phyloP scores from a whole-genome alignment of 1,140 invertebrate species.

The Fopius arisanus region DNA sequence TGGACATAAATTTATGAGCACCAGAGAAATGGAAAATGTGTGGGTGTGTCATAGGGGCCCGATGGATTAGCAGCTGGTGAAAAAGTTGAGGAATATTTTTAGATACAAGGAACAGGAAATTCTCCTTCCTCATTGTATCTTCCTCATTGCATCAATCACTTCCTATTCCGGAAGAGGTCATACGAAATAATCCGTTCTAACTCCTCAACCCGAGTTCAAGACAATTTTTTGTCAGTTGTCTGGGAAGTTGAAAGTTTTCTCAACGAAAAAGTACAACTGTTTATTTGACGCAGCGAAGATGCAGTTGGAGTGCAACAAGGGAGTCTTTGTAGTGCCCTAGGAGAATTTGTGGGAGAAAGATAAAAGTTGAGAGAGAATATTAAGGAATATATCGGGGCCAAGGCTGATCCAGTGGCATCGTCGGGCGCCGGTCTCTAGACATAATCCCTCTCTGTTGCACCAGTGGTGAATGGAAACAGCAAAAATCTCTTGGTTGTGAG shows the following conservation, averaged over 20 bases:
- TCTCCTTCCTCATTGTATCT: conserved; percentile 2
- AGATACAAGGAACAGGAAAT: conserved; percentile 9
- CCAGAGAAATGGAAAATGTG: background rate
- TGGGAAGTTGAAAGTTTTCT: background rate
- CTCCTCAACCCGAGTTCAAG: background rate
- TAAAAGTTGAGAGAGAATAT: background rate
- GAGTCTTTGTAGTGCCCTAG: conserved; percentile 25
- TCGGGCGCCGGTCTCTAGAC: background rate
- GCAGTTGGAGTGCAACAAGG: conserved; percentile 27
- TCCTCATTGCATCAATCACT: conserved; percentile 1
- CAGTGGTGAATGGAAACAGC: background rate
- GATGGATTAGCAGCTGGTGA: background rate
- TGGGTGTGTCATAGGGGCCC: background rate
- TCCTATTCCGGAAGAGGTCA: background rate
- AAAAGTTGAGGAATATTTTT: background rate
- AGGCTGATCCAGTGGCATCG: conserved; percentile 18
- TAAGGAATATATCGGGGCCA: conserved; percentile 3
- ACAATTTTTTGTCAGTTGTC: background rate
- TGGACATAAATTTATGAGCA: background rate
- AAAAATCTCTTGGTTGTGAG: background rate
- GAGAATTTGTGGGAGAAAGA: background rate
- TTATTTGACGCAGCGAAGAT: background rate
- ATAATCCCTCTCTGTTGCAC: background rate
- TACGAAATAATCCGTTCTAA: no score
- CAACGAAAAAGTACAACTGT: background rate